Evolutionary conservation across 2,113 vertebrate genomes (phyloP), one percentile per base, ranked within the genome.

Genomic region (Herpetotheres cachinnans): DNA sequence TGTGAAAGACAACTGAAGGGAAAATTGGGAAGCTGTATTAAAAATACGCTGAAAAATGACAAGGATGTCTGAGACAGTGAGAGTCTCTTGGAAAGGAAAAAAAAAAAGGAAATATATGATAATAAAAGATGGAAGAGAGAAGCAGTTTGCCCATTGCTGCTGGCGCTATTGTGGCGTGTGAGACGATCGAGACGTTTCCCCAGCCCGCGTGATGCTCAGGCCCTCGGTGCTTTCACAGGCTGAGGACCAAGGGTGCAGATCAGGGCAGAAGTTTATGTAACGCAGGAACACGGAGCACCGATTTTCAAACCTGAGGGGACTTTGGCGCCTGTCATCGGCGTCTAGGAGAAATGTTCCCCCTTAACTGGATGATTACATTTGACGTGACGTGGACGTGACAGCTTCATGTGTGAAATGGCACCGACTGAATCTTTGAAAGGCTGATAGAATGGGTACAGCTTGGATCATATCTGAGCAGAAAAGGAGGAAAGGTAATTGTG

Each of bases 101-200:
- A 47, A 56, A 61, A 87, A 85, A 24, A 16, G 27, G n/a, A 86
- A 80, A 81, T 61, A 6, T 7, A 70, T 9, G 18, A 7, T 50
- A 63, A 47, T n/a, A 66, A 70, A 74, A 25, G 30, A 27, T 14
- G 25, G 59, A 66, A 62, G 50, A 82, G 21, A 36, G 59, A n/a
- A 86, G 24, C 36, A 25, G 36, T 85, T 72, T 88, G 30, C 46
- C 42, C 54, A 4, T 15, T 61, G 67, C 76, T 83, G 66, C 66
- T 87, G 70, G 74, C 74, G 69, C 52, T 8, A 3, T 52, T 69
- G 58, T 2, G 3, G 59, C 2, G 0, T 38, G 55, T 13, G 54
- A 49, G 70, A 44, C 0, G 0, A n/a, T 22, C 0, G 0, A 32
- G 70, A 61, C 1, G 1, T 20, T 16, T 32, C n/a, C 32, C 18